A percentile compares a stretch with the other conserved stretches of the same genome.
Evolutionary conservation across 2,888 invertebrate genomes (phyloP).

Genomic region (Acanthopleura granulata): DNA sequence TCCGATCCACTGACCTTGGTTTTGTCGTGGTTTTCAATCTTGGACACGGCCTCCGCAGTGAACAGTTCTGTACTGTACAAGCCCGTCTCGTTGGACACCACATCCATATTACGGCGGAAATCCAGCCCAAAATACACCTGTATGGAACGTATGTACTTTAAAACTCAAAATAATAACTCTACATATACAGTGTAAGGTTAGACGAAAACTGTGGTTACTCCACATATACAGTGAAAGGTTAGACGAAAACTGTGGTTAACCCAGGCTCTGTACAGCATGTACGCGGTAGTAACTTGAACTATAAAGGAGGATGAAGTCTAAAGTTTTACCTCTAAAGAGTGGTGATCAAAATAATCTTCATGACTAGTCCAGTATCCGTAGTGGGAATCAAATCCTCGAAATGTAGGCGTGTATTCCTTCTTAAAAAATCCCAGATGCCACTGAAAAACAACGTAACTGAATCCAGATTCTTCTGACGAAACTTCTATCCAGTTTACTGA

Average conservation of each 20-base stretch:
- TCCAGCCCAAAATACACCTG: conserved; percentile 71
- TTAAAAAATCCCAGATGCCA: conserved; percentile 87
- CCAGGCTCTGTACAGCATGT: neutral
- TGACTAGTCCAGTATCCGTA: conserved; percentile 91
- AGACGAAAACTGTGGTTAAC: neutral
- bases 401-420: conserved; percentile 80
- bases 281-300: neutral
- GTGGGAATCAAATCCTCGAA: conserved; percentile 84
- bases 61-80: conserved; percentile 88
- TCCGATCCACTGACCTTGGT: neutral
- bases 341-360: conserved; percentile 92
- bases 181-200: too few species aligned
- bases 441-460: conserved; percentile 44
- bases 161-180: neutral
- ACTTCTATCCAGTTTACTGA: too few species aligned
- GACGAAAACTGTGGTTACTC: too few species aligned
- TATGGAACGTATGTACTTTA: conserved; percentile 19
- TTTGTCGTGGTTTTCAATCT: conserved; percentile 76
- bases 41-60: conserved; percentile 80
- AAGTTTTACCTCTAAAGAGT: conserved; percentile 58
- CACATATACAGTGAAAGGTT: too few species aligned
- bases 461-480: too few species aligned
- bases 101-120: conserved; percentile 76
- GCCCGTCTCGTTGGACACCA: conserved; percentile 73
- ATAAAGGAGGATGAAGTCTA: neutral